Evolutionary conservation across 2,888 invertebrate genomes (phyloP), one percentile per base, ranked within the genome.

Genomic region (Hemicrepidius hirtus): DNA sequence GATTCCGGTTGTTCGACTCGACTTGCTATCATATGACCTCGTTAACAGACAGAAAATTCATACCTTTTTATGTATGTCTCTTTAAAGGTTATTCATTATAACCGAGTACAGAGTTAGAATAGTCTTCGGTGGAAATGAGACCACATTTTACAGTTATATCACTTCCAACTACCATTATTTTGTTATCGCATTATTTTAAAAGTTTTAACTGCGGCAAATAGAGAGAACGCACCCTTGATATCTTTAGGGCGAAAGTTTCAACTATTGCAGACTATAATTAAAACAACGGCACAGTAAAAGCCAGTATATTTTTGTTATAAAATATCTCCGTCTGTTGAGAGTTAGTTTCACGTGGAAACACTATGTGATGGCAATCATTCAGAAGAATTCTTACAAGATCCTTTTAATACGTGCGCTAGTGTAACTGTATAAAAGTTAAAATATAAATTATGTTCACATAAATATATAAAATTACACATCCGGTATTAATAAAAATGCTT

Each of bases 1-100:
- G 77, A 80, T 79, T 80, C 80, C 79, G 79, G 78, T 80, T 70
- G 74, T 68, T 77, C 76, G 71, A 75, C 77, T 74, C 74, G 76
- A 77, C 76, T 65, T 57, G 44, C 59, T 71, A 67, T 73, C 66
- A 70, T 68, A 71, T 68, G 74, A 74, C 74, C 74, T 74, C 71
- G 74, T 74, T 74, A 71, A 68, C 74, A 71, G 71, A 71, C 71
- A 55, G 66, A 70, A 74, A 74, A 74, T 70, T 70, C 73, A 69
- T 70, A 63, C 70, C 46, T 62, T 73, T 69, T 72, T 50, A 71
- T 71, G 53, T 62, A 63, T 50, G 59, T 67, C 40, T n/a, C n/a
- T n/a, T n/a, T 66, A 67, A 67, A 68, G 62, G 66, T 53, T 62
- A 62, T 9, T 28, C 44, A 68, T 71, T 62, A 71, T 44, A 62